Conservation (phyloP, 1,140 invertebrate genomes). For the Uloborus diversus region DNA sequence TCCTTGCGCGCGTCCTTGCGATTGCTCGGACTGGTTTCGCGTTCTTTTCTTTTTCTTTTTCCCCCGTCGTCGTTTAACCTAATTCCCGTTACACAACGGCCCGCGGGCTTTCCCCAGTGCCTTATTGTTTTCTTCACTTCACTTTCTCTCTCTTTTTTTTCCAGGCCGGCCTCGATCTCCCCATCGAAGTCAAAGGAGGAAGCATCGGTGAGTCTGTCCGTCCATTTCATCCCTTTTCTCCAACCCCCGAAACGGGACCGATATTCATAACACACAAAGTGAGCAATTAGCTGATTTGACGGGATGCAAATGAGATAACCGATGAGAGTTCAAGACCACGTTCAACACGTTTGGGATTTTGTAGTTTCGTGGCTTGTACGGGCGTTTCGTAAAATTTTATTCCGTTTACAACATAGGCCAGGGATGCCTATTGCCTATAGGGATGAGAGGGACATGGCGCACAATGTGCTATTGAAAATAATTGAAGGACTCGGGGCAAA, state of each 20-base stretch:
- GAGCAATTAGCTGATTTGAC: too few relatives aligned
- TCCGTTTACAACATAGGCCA: too few relatives aligned
- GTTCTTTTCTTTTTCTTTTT: not conserved
- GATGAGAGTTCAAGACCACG: too few relatives aligned
- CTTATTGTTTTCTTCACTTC: not conserved
- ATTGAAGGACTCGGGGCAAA: too few relatives aligned
- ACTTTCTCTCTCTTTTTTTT: slow-evolving; percentile 62
- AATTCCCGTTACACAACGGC: slow-evolving; percentile 39
- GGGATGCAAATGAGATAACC: too few relatives aligned
- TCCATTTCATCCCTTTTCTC: not conserved
- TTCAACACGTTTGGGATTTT: too few relatives aligned
- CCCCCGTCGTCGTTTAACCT: slow-evolving; percentile 25
- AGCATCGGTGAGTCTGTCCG: slow-evolving; percentile 71
- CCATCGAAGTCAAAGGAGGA: slow-evolving; percentile 82
- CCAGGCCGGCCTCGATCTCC: slow-evolving; percentile 80
- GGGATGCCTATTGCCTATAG: too few relatives aligned
- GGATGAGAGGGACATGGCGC: too few relatives aligned
- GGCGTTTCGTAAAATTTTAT: too few relatives aligned
- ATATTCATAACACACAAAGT: too few relatives aligned
- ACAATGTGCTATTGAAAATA: too few relatives aligned
- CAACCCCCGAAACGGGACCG: not conserved
- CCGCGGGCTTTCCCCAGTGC: not conserved
- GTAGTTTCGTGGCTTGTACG: too few relatives aligned
- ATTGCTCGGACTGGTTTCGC: slow-evolving; percentile 25
- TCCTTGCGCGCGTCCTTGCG: slow-evolving; percentile 30